Evolutionary conservation across 2,797 vertebrate genomes (phyloP).

Genomic region (Alca torda): DNA sequence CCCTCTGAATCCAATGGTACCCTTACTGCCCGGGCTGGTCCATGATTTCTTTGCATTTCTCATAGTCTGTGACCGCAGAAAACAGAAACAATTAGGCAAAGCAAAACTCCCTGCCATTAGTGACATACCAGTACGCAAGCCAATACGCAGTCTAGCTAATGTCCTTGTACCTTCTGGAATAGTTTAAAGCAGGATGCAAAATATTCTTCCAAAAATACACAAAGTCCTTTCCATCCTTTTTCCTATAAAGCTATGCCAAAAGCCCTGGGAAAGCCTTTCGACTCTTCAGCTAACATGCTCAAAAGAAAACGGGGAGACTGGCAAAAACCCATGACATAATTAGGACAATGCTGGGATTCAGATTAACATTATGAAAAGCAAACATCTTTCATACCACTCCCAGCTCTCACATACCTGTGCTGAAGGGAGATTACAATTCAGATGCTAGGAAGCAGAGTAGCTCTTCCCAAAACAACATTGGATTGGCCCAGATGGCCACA

Average conservation of each 20-base stretch:
- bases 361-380: not conserved
- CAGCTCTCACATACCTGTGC: not conserved
- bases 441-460: not conserved
- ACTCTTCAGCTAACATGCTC: not conserved
- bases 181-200: constrained; percentile 35
- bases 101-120: not conserved
- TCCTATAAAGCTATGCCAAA: constrained; percentile 26
- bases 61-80: not conserved
- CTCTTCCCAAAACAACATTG: not conserved
- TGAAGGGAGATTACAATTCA: not conserved
- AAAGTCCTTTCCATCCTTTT: constrained; percentile 11
- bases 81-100: not conserved
- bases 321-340: not conserved
- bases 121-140: not conserved
- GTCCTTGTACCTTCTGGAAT: constrained; percentile 34
- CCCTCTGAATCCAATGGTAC: not conserved
- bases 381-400: constrained; percentile 15
- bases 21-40: not conserved
- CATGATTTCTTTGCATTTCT: not conserved
- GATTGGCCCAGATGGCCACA: constrained; percentile 41
- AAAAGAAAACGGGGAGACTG: not conserved
- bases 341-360: not conserved
- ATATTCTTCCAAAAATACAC: constrained; percentile 26
- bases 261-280: constrained; percentile 9
- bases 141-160: not conserved